Evolutionary conservation across 2,113 vertebrate species (phyloP), one percentile per base, ranked within the genome.

Genomic region (Candoia aspera): DNA sequence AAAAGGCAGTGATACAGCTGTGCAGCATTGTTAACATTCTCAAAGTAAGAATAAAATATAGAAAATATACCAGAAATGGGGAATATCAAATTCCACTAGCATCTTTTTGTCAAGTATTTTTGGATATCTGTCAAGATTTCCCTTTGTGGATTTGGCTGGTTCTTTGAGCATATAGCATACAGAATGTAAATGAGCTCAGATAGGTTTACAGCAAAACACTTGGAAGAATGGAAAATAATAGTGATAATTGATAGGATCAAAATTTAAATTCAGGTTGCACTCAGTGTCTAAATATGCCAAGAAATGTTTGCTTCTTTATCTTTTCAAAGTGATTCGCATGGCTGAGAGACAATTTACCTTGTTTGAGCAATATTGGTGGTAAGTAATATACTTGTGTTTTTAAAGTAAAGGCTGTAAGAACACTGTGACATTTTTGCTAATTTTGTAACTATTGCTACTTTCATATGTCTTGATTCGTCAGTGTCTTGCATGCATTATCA

Each of bases 351-450:
- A 92, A 93, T 94, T 93, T 97, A 94, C 96, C 95, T 93, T 94
- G 62, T 97, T 95, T 96, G 96, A 97, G 95, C 96, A 97, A 26
- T 95, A 92, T 95, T 96, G 96, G 95, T 97, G 96, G 95, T 97
- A 92, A 96, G 96, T 97, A 96, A 94, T 96, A 95, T 96, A 90
- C 94, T 97, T 73, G 94, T 97, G 96, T 92, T 96, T 96, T 96
- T 96, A 88, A 97, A 95, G 96, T 97, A 95, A 96, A 97, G 96
- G 96, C 96, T 97, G 87, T 97, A 94, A 96, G 96, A 96, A 97
- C 97, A 97, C 97, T 97, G 97, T 97, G 97, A 97, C 96, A 96
- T 95, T 92, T 97, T 97, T 92, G 95, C 95, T 93, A 94, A 96
- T 37, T 96, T 96, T 95, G 95, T 95, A 95, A 93, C 94, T 95